phyloP scores from a whole-genome alignment of 1,140 invertebrate genomes.

The Anagrus nilaparvatae region DNA sequence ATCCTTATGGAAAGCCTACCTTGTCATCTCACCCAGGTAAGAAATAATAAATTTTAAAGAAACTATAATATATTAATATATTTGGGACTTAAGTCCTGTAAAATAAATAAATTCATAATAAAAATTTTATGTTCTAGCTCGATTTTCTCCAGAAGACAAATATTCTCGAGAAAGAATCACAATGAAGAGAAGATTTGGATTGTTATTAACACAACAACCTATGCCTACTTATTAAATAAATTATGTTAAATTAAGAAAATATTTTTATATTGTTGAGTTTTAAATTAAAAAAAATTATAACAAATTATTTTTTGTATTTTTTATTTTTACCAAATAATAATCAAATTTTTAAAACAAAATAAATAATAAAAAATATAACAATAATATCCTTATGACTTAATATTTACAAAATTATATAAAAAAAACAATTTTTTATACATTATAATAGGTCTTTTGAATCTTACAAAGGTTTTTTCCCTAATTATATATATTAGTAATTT shows the following conservation, averaged over 20 bases:
- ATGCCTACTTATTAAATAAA: slow-evolving; percentile 52
- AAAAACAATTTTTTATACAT: too few species aligned
- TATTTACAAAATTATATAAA: slow-evolving; percentile 14
- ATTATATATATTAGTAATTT: too few species aligned
- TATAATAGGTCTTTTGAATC: too few species aligned
- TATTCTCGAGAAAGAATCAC: slow-evolving; percentile 83
- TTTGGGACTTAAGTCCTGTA: slow-evolving; percentile 6
- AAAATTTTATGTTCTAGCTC: slow-evolving; percentile 50
- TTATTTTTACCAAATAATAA: slow-evolving; percentile 9
- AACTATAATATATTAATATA: slow-evolving; percentile 11
- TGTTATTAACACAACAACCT: slow-evolving; percentile 79
- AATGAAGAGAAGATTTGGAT: slow-evolving; percentile 82
- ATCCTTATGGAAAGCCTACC: slow-evolving; percentile 67
- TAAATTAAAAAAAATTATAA: slow-evolving; percentile 21
- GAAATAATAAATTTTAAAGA: slow-evolving; percentile 9
- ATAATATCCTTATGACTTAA: too few species aligned
- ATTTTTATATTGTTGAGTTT: slow-evolving; percentile 11
- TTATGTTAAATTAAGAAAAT: slow-evolving; percentile 14
- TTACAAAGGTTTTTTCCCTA: too few species aligned
- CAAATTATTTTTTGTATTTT: slow-evolving; percentile 13
- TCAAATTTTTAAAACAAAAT: slow-evolving; percentile 7
- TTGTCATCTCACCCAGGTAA: slow-evolving; percentile 79
- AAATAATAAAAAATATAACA: too few species aligned
- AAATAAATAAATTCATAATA: not conserved
- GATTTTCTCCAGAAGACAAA: slow-evolving; percentile 93